Percentiles rank a stretch among this genome's conserved stretches.
phyloP scores from a whole-genome alignment of 2,888 invertebrate species.

The Fragum sueziense region DNA sequence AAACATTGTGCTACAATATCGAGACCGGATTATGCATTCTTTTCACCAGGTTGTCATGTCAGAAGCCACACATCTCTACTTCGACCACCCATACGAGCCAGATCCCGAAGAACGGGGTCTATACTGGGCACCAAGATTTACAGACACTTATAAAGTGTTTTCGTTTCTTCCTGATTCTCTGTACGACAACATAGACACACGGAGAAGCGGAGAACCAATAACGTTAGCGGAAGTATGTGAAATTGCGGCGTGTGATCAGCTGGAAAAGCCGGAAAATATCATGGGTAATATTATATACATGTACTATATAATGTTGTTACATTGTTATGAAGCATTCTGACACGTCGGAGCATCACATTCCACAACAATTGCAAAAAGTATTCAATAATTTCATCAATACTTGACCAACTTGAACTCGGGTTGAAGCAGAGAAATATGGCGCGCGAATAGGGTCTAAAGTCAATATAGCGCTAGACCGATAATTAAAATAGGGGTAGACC shows the following conservation, averaged over 20 bases:
- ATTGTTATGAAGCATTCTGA: too few relatives aligned
- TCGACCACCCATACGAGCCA: conserved; percentile 78
- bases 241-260: conserved; percentile 61
- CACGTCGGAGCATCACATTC: too few relatives aligned
- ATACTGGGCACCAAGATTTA: conserved; percentile 79
- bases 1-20: too few relatives aligned
- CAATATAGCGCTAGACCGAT: too few relatives aligned
- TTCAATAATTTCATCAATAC: too few relatives aligned
- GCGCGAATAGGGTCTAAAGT: too few relatives aligned
- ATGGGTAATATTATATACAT: conserved; percentile 70
- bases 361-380: too few relatives aligned
- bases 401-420: too few relatives aligned
- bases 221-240: conserved; percentile 66
- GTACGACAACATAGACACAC: conserved; percentile 68
- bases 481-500: too few relatives aligned
- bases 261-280: conserved; percentile 74
- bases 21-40: background rate
- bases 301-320: too few relatives aligned
- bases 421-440: too few relatives aligned
- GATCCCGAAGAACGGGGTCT: conserved; percentile 78
- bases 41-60: conserved; percentile 74
- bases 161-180: conserved; percentile 72
- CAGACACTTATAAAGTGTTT: conserved; percentile 73
- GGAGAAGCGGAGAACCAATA: conserved; percentile 68
- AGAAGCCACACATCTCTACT: conserved; percentile 75